phyloP scores from a whole-genome alignment of 2,888 invertebrate genomes.

The Aethes cnicana region DNA sequence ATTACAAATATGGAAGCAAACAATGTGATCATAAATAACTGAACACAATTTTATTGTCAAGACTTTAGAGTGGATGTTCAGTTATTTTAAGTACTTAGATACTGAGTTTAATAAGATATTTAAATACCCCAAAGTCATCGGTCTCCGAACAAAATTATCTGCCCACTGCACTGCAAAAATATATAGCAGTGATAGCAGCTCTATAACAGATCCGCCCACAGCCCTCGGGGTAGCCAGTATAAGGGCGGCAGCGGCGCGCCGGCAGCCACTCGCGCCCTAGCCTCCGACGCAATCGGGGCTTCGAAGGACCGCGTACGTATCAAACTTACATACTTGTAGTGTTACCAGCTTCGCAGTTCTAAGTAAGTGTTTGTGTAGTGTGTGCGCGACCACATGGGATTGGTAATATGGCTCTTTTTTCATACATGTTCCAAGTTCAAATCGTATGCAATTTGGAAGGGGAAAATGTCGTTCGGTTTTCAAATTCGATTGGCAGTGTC shows the following conservation, averaged over 20 bases:
- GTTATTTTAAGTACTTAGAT: too few species aligned
- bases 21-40: too few species aligned
- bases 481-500: slow-evolving; percentile 4
- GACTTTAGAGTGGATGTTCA: too few species aligned
- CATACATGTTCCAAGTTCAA: too few species aligned
- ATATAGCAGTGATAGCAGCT: slow-evolving; percentile 36
- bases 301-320: slow-evolving; percentile 76
- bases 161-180: too few species aligned
- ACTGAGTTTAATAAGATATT: too few species aligned
- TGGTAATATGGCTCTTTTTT: slow-evolving; percentile 22
- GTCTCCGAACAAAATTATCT: too few species aligned
- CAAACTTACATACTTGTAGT: slow-evolving; percentile 18
- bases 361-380: slow-evolving; percentile 31
- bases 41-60: too few species aligned
- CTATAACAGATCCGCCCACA: slow-evolving; percentile 59
- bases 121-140: too few species aligned
- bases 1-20: too few species aligned
- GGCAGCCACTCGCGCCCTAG: slow-evolving; percentile 65
- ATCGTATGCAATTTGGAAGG: too few species aligned
- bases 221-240: slow-evolving; percentile 60
- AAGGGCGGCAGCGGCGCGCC: slow-evolving; percentile 58
- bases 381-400: slow-evolving; percentile 3
- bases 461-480: not conserved
- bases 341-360: slow-evolving; percentile 17
- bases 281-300: slow-evolving; percentile 68